Evolutionary conservation across 2,888 invertebrate species (phyloP).

Genomic region (Ditula angustiorana): DNA sequence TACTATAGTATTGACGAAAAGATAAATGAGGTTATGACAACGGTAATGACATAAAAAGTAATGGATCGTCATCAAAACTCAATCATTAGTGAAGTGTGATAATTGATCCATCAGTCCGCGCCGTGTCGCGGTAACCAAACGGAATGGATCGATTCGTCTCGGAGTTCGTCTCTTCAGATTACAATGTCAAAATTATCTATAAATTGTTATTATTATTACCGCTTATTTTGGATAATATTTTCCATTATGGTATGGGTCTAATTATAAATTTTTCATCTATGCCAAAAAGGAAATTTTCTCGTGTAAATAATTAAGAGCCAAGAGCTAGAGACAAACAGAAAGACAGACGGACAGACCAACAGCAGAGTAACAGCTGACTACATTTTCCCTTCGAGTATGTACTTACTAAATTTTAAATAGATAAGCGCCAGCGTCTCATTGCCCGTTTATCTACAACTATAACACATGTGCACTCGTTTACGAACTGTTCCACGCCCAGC

Average conservation of each 20-base stretch:
- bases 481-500: conserved; percentile 1
- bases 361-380: not conserved
- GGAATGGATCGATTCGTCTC: conserved; percentile 7
- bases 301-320: too few relatives aligned
- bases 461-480: conserved; percentile 5
- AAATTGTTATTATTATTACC: too few relatives aligned
- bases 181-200: too few relatives aligned
- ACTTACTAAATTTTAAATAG: too few relatives aligned
- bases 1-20: not conserved
- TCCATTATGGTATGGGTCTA: too few relatives aligned
- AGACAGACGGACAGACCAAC: too few relatives aligned
- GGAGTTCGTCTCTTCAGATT: not conserved
- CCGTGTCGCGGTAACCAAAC: not conserved
- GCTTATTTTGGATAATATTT: too few relatives aligned
- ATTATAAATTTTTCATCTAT: too few relatives aligned
- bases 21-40: not conserved
- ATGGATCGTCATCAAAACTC: not conserved
- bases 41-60: not conserved
- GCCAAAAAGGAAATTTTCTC: too few relatives aligned
- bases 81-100: not conserved
- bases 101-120: not conserved
- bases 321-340: too few relatives aligned
- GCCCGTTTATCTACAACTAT: not conserved
- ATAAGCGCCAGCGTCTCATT: too few relatives aligned
- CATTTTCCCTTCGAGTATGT: conserved; percentile 15